Evolutionary conservation across 2,888 invertebrate genomes (phyloP).

Genomic region (Digitonthophagus gazella): DNA sequence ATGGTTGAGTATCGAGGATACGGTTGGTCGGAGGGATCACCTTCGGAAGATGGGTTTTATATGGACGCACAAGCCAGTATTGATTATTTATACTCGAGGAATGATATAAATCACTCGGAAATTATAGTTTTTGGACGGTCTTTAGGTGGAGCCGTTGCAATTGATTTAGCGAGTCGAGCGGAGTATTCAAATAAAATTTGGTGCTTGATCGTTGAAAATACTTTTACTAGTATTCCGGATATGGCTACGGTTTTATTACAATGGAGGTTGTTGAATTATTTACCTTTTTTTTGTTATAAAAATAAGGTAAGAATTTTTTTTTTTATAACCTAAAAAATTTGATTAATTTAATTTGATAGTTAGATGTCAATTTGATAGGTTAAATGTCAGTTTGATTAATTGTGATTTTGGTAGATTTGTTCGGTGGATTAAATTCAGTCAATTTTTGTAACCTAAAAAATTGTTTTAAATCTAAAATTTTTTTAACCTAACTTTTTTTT

Average conservation of each 20-base stretch:
- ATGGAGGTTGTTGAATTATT: constrained; percentile 67
- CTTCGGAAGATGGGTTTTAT: constrained; percentile 84
- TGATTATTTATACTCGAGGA: constrained; percentile 77
- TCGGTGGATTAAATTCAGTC: no score
- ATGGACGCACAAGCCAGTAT: constrained; percentile 85
- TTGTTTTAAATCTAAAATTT: no score
- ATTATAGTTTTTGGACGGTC: constrained; percentile 90
- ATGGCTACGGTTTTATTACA: constrained; percentile 84
- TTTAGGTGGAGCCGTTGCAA: constrained; percentile 89
- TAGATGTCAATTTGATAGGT: no score
- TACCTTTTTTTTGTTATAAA: constrained; percentile 84
- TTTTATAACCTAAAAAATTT: no score
- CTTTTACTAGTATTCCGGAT: constrained; percentile 91
- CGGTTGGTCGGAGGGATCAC: constrained; percentile 85
- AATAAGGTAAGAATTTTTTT: constrained; percentile 69
- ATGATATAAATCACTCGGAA: constrained; percentile 80
- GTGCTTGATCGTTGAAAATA: constrained; percentile 90
- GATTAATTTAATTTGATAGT: neutral
- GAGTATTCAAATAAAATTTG: constrained; percentile 78
- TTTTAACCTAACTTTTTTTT: no score
- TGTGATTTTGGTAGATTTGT: no score
- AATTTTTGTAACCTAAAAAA: no score
- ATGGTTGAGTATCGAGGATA: constrained; percentile 96
- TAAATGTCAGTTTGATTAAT: no score
- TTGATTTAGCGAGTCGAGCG: constrained; percentile 76